Conservation (phyloP, 2,113 vertebrate genomes). For the Hyla sarda region DNA sequence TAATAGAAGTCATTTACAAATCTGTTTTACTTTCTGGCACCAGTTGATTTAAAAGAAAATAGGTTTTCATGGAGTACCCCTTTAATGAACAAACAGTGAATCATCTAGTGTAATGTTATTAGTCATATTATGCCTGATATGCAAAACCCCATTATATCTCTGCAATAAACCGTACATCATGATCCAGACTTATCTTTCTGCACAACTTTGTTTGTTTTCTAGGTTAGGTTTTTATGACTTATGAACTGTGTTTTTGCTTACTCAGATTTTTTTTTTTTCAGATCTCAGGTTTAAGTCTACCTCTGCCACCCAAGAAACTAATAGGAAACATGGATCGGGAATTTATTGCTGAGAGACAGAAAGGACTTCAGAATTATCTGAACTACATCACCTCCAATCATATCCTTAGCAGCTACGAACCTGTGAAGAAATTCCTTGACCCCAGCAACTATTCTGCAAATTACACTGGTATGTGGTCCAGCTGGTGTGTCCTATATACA, state of each 20-base stretch:
- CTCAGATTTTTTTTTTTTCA: slow-evolving; percentile 65
- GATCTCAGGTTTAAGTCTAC: slow-evolving; percentile 89
- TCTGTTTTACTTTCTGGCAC: no score
- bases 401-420: slow-evolving; percentile 85
- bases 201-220: background rate
- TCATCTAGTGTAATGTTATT: background rate
- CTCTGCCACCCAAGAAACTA: slow-evolving; percentile 95
- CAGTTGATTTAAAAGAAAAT: no score
- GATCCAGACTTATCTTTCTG: no score
- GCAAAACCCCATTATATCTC: background rate
- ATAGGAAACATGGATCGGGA: slow-evolving; percentile 97
- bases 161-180: no score
- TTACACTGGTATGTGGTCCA: slow-evolving; percentile 83
- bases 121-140: background rate
- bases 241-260: background rate
- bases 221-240: background rate
- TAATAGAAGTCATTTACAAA: no score
- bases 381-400: slow-evolving; percentile 92
- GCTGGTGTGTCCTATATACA: no score
- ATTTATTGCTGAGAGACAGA: slow-evolving; percentile 95
- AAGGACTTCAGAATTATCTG: slow-evolving; percentile 92
- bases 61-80: no score
- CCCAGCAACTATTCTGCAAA: slow-evolving; percentile 93
- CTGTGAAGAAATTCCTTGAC: slow-evolving; percentile 94
- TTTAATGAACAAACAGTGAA: no score